Evolutionary conservation across 2,888 invertebrate species (phyloP).

Genomic region (Pherbina coryleti): DNA sequence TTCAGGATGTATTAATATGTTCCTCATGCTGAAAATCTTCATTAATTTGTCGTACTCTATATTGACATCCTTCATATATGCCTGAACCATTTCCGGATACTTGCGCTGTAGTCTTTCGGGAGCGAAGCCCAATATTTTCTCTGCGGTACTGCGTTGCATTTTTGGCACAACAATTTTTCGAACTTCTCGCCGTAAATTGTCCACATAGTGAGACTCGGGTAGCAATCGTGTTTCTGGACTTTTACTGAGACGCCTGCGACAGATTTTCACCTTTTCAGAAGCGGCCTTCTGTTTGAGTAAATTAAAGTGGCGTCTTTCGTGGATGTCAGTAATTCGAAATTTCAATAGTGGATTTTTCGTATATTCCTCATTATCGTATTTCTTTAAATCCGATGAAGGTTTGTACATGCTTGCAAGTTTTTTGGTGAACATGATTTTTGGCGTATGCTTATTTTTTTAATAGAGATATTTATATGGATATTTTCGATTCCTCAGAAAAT

Average conservation of each 20-base stretch:
- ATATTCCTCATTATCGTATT: slow-evolving; percentile 68
- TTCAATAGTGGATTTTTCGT: slow-evolving; percentile 66
- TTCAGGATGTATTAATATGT: slow-evolving; percentile 75
- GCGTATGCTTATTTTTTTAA: not conserved
- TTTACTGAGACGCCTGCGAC: slow-evolving; percentile 52
- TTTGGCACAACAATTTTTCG: slow-evolving; percentile 73
- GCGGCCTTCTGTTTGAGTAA: slow-evolving; percentile 64
- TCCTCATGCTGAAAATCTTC: slow-evolving; percentile 76
- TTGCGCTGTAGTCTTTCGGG: slow-evolving; percentile 72
- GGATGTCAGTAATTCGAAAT: slow-evolving; percentile 64
- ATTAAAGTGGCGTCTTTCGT: slow-evolving; percentile 64
- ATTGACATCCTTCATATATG: slow-evolving; percentile 72
- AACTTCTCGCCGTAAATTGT: slow-evolving; percentile 73
- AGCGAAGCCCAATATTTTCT: slow-evolving; percentile 74
- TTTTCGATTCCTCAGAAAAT: not conserved
- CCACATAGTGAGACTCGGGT: slow-evolving; percentile 72
- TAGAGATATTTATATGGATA: not conserved
- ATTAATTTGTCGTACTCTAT: slow-evolving; percentile 74
- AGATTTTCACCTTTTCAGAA: slow-evolving; percentile 63
- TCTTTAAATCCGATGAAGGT: slow-evolving; percentile 62
- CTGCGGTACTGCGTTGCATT: slow-evolving; percentile 75
- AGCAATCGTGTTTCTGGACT: slow-evolving; percentile 71
- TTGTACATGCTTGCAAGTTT: slow-evolving; percentile 63
- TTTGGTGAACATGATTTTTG: slow-evolving; percentile 58
- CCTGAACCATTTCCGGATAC: slow-evolving; percentile 71